phyloP scores from a whole-genome alignment of 2,888 invertebrate genomes.

The Drosophila differens region DNA sequence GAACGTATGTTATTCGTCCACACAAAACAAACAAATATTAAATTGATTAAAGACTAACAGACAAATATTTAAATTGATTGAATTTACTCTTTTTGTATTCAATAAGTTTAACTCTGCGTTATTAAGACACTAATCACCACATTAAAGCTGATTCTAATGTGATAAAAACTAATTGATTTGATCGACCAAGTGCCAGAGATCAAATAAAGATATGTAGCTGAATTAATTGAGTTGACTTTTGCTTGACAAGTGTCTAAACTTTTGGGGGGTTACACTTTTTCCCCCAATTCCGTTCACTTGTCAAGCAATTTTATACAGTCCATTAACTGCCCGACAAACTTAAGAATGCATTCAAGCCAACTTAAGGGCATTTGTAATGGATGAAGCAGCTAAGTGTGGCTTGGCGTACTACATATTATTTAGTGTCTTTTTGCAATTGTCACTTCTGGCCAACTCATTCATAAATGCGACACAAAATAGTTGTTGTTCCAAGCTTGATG shows the following conservation, averaged over 20 bases:
- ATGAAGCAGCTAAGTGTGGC: neutral
- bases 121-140: neutral
- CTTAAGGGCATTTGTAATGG: neutral
- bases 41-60: neutral
- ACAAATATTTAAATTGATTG: neutral
- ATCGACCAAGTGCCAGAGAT: conserved; percentile 25
- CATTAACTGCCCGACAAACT: conserved; percentile 2
- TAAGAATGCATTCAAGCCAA: conserved; percentile 4
- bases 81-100: neutral
- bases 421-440: neutral
- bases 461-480: conserved; percentile 17
- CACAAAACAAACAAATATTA: conserved; percentile 1
- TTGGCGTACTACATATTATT: neutral
- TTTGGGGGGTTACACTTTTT: conserved; percentile 3
- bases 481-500: neutral
- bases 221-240: conserved; percentile 17
- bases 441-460: neutral
- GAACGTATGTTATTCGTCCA: neutral
- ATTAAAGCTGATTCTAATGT: neutral
- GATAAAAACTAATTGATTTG: conserved; percentile 1
- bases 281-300: conserved; percentile 2
- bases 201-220: conserved; percentile 23
- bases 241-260: conserved; percentile 10
- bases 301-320: conserved; percentile 9
- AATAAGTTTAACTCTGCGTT: neutral